These are phyloP conservation scores for Mimachlamys varia DNA, from an alignment of 2,888 invertebrate genomes.

Conservation along the genomic window DNA sequence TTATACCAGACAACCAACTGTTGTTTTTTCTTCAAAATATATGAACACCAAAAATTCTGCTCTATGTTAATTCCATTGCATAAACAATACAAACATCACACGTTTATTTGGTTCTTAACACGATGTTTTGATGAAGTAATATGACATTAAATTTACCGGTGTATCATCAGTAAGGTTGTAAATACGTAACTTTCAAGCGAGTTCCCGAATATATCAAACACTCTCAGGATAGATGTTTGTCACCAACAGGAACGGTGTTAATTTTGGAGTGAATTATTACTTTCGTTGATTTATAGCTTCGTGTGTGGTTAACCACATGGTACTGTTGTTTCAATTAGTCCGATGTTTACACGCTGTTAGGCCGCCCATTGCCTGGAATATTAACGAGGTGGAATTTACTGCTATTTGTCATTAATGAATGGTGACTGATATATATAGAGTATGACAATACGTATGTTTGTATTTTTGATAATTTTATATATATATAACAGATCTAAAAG, in stretches of 20 bases:
- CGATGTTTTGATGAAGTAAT: no score
- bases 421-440: neutral
- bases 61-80: no score
- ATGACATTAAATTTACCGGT: neutral
- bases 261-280: neutral
- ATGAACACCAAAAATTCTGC: no score
- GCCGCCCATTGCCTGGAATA: neutral
- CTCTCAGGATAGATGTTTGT: neutral
- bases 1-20: no score
- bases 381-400: neutral
- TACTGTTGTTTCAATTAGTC: constrained; percentile 27
- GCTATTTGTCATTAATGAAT: neutral
- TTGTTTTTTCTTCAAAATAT: no score
- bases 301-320: neutral
- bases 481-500: no score
- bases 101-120: no score
- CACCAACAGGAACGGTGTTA: neutral
- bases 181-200: neutral
- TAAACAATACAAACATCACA: no score
- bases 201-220: no score
- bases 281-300: neutral
- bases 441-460: neutral
- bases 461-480: no score
- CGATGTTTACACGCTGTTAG: neutral
- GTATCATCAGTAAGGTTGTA: neutral